These are phyloP conservation scores for Drepanosiphum platanoidis DNA, from an alignment of 2,888 invertebrate species.

Conservation along the genomic window DNA sequence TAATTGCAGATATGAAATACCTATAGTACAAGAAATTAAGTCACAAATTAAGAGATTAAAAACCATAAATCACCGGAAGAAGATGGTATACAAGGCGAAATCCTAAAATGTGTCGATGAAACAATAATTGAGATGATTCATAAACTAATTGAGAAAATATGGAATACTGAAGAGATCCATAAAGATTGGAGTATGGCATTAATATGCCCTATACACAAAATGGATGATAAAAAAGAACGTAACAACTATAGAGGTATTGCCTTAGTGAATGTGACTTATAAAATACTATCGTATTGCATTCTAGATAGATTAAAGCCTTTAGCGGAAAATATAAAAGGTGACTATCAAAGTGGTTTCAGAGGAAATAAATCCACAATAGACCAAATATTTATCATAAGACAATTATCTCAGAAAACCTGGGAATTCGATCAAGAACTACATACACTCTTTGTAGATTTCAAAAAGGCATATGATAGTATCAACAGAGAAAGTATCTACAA, in stretches of 20 bases:
- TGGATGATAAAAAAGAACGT: background rate
- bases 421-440: conserved; percentile 1
- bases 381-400: no score
- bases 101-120: conserved; percentile 32
- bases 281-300: no score
- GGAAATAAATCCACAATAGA: no score
- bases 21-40: conserved; percentile 19
- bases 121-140: no score
- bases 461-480: background rate
- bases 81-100: conserved; percentile 29
- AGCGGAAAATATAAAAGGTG: no score
- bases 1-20: conserved; percentile 4
- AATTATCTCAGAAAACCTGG: background rate
- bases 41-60: conserved; percentile 24
- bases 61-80: conserved; percentile 22
- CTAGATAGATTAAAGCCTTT: no score
- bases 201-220: background rate
- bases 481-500: background rate
- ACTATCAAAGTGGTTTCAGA: no score
- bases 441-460: background rate
- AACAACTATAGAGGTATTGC: no score
- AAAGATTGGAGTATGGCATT: conserved; percentile 2
- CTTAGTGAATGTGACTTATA: no score
- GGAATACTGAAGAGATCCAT: background rate
- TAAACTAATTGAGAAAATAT: background rate